phyloP scores from a whole-genome alignment of 2,888 invertebrate genomes.

The Pyrochroa serraticornis region DNA sequence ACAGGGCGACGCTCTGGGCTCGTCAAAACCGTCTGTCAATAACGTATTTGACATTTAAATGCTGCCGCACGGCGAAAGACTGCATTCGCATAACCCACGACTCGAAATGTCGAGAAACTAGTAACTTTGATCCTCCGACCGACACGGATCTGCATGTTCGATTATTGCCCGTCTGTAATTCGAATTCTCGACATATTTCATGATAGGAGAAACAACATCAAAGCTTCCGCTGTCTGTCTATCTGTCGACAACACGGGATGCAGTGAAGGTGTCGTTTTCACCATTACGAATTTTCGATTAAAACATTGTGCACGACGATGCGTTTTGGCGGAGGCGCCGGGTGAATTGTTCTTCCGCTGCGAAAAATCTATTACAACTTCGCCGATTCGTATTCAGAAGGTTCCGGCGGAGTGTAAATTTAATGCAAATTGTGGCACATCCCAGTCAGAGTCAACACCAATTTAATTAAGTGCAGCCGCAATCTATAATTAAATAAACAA shows the following conservation, averaged over 20 bases:
- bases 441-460: conserved; percentile 35
- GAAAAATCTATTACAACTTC: no score
- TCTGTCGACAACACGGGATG: conserved; percentile 1
- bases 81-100: conserved; percentile 22
- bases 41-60: conserved; percentile 41
- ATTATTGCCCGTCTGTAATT: conserved; percentile 30
- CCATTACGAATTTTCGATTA: conserved; percentile 10
- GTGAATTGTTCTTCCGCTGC: background rate
- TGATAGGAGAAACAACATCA: conserved; percentile 16
- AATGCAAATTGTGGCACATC: conserved; percentile 35
- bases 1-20: conserved; percentile 7
- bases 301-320: background rate
- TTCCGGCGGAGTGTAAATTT: conserved; percentile 12
- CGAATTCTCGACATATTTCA: conserved; percentile 29
- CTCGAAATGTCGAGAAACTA: conserved; percentile 23
- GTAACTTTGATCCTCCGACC: conserved; percentile 14
- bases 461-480: conserved; percentile 37
- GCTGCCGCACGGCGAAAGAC: conserved; percentile 31
- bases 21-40: conserved; percentile 32
- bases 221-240: conserved; percentile 16
- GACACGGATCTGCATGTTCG: conserved; percentile 27
- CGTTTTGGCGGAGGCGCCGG: conserved; percentile 21
- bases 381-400: background rate
- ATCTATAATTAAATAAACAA: conserved; percentile 41
- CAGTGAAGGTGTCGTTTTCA: conserved; percentile 5